Conservation (phyloP, 2,113 vertebrate genomes). For the Neopipo cinnamomea region DNA sequence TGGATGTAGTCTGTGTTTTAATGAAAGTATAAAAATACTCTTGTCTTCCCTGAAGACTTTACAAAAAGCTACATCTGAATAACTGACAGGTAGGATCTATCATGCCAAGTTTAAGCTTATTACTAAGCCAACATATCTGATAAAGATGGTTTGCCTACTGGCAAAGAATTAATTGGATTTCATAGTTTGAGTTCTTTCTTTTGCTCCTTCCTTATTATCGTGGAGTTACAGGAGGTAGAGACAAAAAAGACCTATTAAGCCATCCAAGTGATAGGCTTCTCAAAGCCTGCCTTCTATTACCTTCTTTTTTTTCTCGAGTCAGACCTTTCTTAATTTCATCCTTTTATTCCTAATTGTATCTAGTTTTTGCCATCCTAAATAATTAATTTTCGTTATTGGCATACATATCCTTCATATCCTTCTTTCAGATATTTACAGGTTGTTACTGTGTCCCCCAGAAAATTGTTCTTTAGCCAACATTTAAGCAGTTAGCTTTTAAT, state of each 20-base stretch:
- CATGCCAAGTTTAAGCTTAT: constrained; percentile 61
- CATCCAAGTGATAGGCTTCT: constrained; percentile 3
- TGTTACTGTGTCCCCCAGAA: not conserved
- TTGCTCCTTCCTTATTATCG: constrained; percentile 42
- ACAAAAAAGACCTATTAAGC: constrained; percentile 59
- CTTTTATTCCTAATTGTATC: not conserved
- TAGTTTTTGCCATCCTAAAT: not conserved
- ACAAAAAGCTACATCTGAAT: constrained; percentile 53
- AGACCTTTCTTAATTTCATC: constrained; percentile 13
- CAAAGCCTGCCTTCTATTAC: constrained; percentile 14
- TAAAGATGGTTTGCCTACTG: constrained; percentile 60
- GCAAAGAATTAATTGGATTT: constrained; percentile 72
- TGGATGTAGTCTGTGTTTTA: constrained; percentile 57
- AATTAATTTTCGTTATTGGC: not conserved
- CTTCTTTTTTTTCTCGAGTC: not conserved
- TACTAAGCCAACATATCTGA: constrained; percentile 64
- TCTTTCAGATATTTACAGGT: not conserved
- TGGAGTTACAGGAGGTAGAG: constrained; percentile 51
- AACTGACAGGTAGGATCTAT: constrained; percentile 71
- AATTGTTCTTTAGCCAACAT: not conserved
- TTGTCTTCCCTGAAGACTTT: constrained; percentile 60
- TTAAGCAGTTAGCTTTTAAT: constrained; percentile 1
- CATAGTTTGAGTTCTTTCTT: constrained; percentile 28
- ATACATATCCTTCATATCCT: not conserved
- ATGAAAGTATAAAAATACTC: constrained; percentile 62